Conservation (phyloP, 1,140 invertebrate species). For the Mactra quadrangularis region DNA sequence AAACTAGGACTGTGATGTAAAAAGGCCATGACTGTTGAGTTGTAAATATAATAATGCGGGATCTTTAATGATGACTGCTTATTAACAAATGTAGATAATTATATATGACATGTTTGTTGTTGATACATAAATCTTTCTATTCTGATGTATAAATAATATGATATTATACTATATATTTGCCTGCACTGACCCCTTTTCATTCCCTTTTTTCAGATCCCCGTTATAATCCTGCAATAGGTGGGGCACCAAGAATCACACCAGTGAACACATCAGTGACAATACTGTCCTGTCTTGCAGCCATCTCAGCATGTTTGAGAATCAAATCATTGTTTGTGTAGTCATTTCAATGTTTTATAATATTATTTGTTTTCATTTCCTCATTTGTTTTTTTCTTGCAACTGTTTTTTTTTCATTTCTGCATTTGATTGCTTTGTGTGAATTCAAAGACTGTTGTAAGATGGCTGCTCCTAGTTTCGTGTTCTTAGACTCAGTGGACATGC, state of each 20-base stretch:
- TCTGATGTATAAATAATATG: background rate
- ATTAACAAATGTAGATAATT: too few relatives aligned
- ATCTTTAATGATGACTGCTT: too few relatives aligned
- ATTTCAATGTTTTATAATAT: background rate
- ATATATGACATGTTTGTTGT: too few relatives aligned
- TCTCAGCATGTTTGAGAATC: conserved; percentile 42
- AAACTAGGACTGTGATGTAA: too few relatives aligned
- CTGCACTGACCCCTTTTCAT: conserved; percentile 47
- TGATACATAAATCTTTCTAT: background rate
- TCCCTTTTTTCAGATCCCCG: conserved; percentile 50
- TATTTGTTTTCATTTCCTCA: conserved; percentile 8
- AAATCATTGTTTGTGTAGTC: conserved; percentile 34
- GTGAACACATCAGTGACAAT: conserved; percentile 10
- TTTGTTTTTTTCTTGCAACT: conserved; percentile 22
- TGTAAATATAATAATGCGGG: too few relatives aligned
- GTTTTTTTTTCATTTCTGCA: conserved; percentile 7
- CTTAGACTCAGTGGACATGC: too few relatives aligned
- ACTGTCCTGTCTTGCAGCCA: conserved; percentile 16
- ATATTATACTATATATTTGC: background rate
- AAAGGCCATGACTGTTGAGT: too few relatives aligned
- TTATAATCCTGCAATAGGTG: background rate
- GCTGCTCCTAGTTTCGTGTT: too few relatives aligned
- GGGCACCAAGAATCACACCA: background rate
- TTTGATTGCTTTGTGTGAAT: background rate
- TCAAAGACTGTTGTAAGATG: too few relatives aligned